Base-by-base conservation (phyloP, 2,888 invertebrate species). In the Mesochorus sp. region DNA sequence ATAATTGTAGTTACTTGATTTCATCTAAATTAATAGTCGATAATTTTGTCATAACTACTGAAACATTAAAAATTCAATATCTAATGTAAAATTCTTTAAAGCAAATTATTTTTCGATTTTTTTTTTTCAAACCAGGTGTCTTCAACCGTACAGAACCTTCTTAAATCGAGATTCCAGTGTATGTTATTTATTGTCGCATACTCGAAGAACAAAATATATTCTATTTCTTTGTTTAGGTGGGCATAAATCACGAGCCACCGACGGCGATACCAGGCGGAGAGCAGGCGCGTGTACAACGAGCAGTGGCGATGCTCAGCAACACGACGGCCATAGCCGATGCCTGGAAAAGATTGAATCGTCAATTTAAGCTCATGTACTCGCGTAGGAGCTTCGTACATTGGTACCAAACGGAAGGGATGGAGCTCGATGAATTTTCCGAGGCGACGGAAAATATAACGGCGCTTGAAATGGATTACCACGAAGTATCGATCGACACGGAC, bases 361-460 rank as follows among this genome's bases (percentile, higher is more conserved):
- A 94, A 88, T 93, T 94, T 85, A 93, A 93, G 85, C 88, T 94
- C 71, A 93, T 94, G 93, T 94, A 93, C 87, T 92, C 93, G 81
- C 94, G 93, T 89, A 88, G 93, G 47, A 94, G 93, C 51, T 94
- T 94, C 87, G 93, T 94, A 62, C 94, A 94, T 86, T 94, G 94
- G 93, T 92, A 91, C 80, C 14, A 72, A 6, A 70, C 72, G 28
- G 86, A 86, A 88, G 93, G 93, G 21, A 92, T 93, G 92, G 92
- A 92, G 76, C 90, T 92, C 81, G 91, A 91, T 3, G 92, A 92
- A 80, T 92, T 92, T 80, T 82, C 82, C n/a, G 92, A 91, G 75
- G 91, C 91, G 3, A 81, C 90, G 3, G 91, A 91, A 49, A 91
- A 92, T 81, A 84, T 92, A 80, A 88, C 91, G 0, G 91, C 91